These are phyloP conservation scores for Ammodytes marinus DNA, from an alignment of 2,113 vertebrate genomes.

Conservation along the genomic window DNA sequence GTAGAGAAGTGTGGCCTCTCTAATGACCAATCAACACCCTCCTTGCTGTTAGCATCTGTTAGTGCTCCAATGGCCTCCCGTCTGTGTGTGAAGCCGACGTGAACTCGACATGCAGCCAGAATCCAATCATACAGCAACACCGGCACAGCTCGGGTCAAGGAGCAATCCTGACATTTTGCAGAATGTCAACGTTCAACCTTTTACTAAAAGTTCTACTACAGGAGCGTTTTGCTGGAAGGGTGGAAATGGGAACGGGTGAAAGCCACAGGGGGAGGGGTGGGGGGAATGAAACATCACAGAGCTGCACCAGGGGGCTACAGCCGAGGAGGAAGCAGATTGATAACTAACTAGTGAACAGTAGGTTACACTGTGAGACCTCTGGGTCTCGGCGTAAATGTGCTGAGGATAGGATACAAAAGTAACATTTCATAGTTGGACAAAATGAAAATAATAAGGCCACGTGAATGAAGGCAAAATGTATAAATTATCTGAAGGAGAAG, in stretches of 20 bases:
- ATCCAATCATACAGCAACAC: conserved; percentile 77
- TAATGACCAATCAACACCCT: conserved; percentile 87
- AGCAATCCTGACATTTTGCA: conserved; percentile 77
- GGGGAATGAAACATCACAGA: conserved; percentile 46
- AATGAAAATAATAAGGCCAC: conserved; percentile 43
- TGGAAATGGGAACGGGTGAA: conserved; percentile 48
- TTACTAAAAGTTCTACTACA: conserved; percentile 73
- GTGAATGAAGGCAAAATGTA: conserved; percentile 19
- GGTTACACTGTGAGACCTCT: conserved; percentile 63
- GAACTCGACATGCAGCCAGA: conserved; percentile 67
- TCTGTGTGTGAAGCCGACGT: conserved; percentile 73
- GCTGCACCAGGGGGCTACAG: conserved; percentile 54
- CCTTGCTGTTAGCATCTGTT: conserved; percentile 81
- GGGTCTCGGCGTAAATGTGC: conserved; percentile 55
- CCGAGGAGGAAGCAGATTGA: conserved; percentile 43
- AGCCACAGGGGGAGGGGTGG: conserved; percentile 23
- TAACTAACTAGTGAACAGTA: conserved; percentile 59
- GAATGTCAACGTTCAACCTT: conserved; percentile 75
- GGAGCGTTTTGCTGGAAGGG: conserved; percentile 60
- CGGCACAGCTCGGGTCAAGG: conserved; percentile 66
- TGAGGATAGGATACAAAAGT: conserved; percentile 35
- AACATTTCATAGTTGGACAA: conserved; percentile 66
- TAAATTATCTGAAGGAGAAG: neutral
- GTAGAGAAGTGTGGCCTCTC: conserved; percentile 78
- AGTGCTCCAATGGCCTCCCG: conserved; percentile 73